Percentiles rank a stretch among this genome's conserved stretches.
Conservation (phyloP, 1,140 invertebrate species). For the Nephila pilipes region DNA sequence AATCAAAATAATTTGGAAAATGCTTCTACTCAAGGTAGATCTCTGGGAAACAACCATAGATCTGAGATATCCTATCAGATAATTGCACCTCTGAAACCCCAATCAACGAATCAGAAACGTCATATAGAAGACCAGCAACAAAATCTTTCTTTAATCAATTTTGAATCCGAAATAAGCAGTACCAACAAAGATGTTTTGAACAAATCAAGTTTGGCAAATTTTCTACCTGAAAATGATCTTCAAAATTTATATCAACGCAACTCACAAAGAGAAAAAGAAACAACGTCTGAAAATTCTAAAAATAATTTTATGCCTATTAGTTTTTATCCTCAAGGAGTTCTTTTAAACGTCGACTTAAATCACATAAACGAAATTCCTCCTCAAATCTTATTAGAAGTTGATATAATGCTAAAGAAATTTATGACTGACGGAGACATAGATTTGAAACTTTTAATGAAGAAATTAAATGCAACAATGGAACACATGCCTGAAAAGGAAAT, state of each 20-base stretch:
- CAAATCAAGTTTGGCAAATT: neutral
- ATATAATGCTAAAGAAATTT: slow-evolving; percentile 69
- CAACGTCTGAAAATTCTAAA: neutral
- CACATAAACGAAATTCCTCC: slow-evolving; percentile 68
- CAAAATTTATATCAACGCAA: neutral
- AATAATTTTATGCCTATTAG: slow-evolving; percentile 13
- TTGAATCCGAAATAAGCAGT: neutral
- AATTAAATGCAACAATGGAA: slow-evolving; percentile 55
- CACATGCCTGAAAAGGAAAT: neutral
- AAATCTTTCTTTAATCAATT: neutral
- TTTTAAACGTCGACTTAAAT: slow-evolving; percentile 58
- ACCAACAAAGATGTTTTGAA: neutral
- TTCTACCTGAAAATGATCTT: neutral
- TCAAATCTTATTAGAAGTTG: slow-evolving; percentile 55
- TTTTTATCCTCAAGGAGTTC: slow-evolving; percentile 71
- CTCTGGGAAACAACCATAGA: neutral
- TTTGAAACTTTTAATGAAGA: slow-evolving; percentile 37
- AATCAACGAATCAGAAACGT: neutral
- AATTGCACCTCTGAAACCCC: neutral
- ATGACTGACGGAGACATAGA: slow-evolving; percentile 63
- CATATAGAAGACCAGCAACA: neutral
- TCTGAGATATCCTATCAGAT: neutral
- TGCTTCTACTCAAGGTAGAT: neutral
- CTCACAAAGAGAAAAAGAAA: neutral
- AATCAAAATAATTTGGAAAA: neutral